A percentile compares a stretch with the other conserved stretches of the same genome.
phyloP scores from a whole-genome alignment of 2,797 vertebrate genomes.

The Strix occidentalis region DNA sequence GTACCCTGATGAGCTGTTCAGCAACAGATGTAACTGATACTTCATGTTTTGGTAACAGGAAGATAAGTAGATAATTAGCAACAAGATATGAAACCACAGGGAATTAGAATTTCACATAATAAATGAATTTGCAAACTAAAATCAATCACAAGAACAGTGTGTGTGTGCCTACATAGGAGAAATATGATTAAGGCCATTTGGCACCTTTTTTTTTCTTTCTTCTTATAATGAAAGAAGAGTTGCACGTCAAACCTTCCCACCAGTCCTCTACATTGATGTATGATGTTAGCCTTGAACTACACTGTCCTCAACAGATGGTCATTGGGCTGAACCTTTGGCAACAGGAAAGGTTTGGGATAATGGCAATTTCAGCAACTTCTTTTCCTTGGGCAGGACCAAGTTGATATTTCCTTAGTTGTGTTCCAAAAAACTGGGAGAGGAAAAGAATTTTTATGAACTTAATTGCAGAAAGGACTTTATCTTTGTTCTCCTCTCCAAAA shows the following conservation, averaged over 20 bases:
- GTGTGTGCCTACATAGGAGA: neutral
- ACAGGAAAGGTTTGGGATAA: slow-evolving; percentile 7
- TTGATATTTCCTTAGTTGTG: neutral
- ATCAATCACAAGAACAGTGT: accelerated
- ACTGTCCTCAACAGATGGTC: neutral
- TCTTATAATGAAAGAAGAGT: neutral
- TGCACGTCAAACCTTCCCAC: neutral
- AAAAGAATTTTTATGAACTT: neutral
- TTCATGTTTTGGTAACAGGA: neutral
- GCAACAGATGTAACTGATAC: neutral
- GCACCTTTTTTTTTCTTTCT: neutral
- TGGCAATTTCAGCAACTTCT: slow-evolving; percentile 46
- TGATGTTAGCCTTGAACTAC: slow-evolving; percentile 27
- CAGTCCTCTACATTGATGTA: neutral
- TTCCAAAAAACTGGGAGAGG: neutral
- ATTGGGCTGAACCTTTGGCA: slow-evolving; percentile 11
- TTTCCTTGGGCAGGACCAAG: slow-evolving; percentile 21
- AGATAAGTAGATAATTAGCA: neutral
- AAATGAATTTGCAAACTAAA: neutral
- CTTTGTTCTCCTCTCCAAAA: neutral
- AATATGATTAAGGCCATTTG: neutral
- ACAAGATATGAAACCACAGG: neutral
- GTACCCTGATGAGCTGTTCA: neutral
- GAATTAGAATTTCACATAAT: neutral
- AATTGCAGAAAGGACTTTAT: neutral